phyloP scores from a whole-genome alignment of 2,797 vertebrate species.

The Acrocephalus scirpaceus region DNA sequence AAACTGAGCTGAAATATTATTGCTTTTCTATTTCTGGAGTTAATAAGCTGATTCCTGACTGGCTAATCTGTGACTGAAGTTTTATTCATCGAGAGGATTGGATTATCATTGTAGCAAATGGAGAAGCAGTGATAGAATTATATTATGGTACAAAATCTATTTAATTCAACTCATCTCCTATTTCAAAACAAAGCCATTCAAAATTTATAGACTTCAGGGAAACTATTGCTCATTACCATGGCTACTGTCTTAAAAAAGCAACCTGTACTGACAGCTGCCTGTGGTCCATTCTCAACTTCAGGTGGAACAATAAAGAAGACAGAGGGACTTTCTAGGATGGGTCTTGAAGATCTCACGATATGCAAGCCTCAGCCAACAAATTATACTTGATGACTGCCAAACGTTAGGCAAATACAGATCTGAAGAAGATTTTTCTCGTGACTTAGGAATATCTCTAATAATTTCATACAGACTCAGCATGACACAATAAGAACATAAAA shows the following conservation, averaged over 20 bases:
- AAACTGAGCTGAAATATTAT: not conserved
- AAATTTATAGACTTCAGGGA: not conserved
- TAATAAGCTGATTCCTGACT: not conserved
- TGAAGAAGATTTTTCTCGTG: not conserved
- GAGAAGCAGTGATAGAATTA: not conserved
- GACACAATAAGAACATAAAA: not conserved
- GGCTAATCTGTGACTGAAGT: conserved; percentile 14
- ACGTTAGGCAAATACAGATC: not conserved
- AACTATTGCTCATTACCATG: not conserved
- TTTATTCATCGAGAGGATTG: not conserved
- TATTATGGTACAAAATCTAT: not conserved
- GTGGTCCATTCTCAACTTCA: not conserved
- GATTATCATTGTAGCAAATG: not conserved
- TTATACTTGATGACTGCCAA: not conserved
- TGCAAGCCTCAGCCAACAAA: not conserved
- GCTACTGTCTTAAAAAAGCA: not conserved
- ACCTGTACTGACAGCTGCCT: not conserved
- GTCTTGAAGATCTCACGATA: not conserved
- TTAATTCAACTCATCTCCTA: not conserved
- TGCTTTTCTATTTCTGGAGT: not conserved
- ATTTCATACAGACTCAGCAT: not conserved
- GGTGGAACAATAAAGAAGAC: not conserved
- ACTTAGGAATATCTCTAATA: not conserved
- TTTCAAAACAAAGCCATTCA: not conserved
- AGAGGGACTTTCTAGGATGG: not conserved